Evolutionary conservation across 2,797 vertebrate genomes (phyloP).

Genomic region (Lateolabrax maculatus): DNA sequence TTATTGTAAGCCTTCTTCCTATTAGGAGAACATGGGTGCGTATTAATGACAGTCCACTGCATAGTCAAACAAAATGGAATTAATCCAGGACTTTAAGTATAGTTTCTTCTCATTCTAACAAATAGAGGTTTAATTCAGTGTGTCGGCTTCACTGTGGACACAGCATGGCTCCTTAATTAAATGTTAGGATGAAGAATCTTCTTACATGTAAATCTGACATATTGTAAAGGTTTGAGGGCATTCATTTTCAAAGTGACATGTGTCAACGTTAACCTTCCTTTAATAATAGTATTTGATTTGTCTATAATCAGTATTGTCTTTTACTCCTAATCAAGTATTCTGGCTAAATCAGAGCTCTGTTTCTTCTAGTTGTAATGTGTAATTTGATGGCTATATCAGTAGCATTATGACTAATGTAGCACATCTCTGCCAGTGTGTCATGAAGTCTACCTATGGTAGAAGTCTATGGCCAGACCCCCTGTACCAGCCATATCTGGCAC

Average conservation of each 20-base stretch:
- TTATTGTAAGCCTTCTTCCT: slow-evolving; percentile 57
- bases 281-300: slow-evolving; percentile 63
- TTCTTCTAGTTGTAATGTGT: slow-evolving; percentile 62
- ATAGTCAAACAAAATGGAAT: slow-evolving; percentile 44
- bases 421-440: slow-evolving; percentile 75
- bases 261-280: slow-evolving; percentile 54
- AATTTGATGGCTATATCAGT: slow-evolving; percentile 67
- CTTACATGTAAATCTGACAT: slow-evolving; percentile 69
- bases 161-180: slow-evolving; percentile 61
- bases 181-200: slow-evolving; percentile 55
- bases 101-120: slow-evolving; percentile 54
- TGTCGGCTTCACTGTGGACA: slow-evolving; percentile 58
- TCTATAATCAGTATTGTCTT: slow-evolving; percentile 79
- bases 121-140: slow-evolving; percentile 41
- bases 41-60: slow-evolving; percentile 54
- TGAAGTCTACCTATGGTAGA: slow-evolving; percentile 54
- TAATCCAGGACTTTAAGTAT: slow-evolving; percentile 49
- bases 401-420: slow-evolving; percentile 83
- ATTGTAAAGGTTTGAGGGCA: slow-evolving; percentile 75
- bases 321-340: slow-evolving; percentile 74
- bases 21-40: slow-evolving; percentile 48
- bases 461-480: slow-evolving; percentile 53
- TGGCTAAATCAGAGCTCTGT: slow-evolving; percentile 58
- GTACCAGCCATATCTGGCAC: slow-evolving; percentile 74
- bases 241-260: slow-evolving; percentile 73